A percentile compares a stretch with the other conserved stretches of the same genome.
These are phyloP conservation scores for Julus scandinavius DNA, from an alignment of 2,888 invertebrate genomes.

Conservation along the genomic window DNA sequence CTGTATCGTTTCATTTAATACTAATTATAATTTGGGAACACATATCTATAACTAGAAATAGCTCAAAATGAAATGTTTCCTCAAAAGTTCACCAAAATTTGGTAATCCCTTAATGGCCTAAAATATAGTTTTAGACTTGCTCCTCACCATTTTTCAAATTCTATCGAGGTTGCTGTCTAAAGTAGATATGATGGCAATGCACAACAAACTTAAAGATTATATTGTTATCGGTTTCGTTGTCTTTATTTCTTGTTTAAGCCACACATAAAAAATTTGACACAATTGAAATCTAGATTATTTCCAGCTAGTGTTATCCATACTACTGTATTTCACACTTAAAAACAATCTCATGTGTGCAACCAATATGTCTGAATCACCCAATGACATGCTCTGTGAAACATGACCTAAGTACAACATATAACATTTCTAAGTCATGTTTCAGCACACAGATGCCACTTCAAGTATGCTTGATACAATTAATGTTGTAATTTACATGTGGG, in stretches of 20 bases:
- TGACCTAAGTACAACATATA: background rate
- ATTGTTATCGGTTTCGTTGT: background rate
- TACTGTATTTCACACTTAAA: background rate
- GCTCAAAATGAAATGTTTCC: background rate
- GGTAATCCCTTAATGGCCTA: no score
- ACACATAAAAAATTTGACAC: background rate
- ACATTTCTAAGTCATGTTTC: background rate
- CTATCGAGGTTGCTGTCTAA: background rate
- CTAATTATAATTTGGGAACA: no score
- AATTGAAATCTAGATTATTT: background rate
- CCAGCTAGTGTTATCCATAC: background rate
- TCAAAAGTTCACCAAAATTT: no score
- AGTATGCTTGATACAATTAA: background rate
- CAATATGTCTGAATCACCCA: background rate
- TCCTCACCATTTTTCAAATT: background rate
- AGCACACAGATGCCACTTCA: background rate
- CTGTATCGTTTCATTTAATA: no score
- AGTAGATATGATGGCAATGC: background rate
- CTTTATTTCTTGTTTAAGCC: background rate
- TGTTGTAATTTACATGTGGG: conserved; percentile 11
- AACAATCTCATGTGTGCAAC: background rate
- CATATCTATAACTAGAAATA: no score
- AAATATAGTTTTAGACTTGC: background rate
- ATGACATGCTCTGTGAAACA: conserved; percentile 18
- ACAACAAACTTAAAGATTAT: background rate